Base-by-base conservation (phyloP, 2,797 vertebrate species). In the Spea hammondii region DNA sequence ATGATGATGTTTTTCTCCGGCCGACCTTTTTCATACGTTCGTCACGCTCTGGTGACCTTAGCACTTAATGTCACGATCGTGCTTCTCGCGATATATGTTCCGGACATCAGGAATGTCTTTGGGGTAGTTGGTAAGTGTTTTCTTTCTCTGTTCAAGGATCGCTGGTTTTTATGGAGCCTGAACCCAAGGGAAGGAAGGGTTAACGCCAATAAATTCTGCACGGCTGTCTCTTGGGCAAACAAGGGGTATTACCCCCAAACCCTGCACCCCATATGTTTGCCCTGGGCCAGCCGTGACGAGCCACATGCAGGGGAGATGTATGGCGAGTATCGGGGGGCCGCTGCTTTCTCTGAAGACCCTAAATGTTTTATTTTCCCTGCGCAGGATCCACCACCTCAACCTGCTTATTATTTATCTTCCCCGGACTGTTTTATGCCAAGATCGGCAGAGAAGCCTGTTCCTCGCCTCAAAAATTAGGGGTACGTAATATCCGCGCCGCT, bases 351-450 rank as follows among this genome's bases (percentile, higher is more conserved):
- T 32, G 32, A 32, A 32, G 32, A 32, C 32, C 32, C 32, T 32
- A 32, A 32, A 32, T 77, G 4, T 45, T 49, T 65, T 44, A 55
- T 8, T 50, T 60, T 55, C n/a, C 48, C 57, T 65, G n/a, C 69
- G 13, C 50, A 97, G 96, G 96, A 81, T 92, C 96, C 7, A 98
- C 96, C 46, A 98, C 94, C 50, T 97, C 97, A 54, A 94, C 94
- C 0, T 95, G 93, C 86, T 91, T 99, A 83, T 88, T 99, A 85
- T 99, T 98, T 89, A 84, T 99, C 64, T 99, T 93, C 86, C 97
- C 97, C 4, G 96, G 94, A 64, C 85, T 99, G 3, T 96, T 99
- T 90, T 97, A 95, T 89, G 92, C 98, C 79, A 96, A 92, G 85
- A 91, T 98, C 84, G 94, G 92, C 89, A 89, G 84, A 83, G 92